Base-by-base conservation (phyloP, 1,140 invertebrate genomes). In the Drosophila kanapiae region DNA sequence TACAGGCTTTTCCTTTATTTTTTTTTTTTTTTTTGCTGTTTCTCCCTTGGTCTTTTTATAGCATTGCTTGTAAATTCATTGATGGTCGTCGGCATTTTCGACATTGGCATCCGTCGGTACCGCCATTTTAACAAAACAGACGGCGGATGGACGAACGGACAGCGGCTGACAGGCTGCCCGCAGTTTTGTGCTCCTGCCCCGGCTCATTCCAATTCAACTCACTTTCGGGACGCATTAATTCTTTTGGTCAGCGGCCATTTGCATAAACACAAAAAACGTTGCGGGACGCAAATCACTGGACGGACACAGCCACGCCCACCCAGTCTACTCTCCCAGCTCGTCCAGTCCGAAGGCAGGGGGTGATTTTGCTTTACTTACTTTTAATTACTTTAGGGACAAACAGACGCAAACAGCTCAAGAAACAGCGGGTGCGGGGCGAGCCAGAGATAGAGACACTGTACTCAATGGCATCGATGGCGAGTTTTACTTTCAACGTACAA, bases 381-480 rank as follows among this genome's bases (percentile, higher is more conserved):
- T 88, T 88, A 88, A 88, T 88, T 88, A 88, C 84, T 90, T 88
- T 84, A 81, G 84, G 84, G 84, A 88, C 82, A 86, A 77, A 74
- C 77, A 70, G 84, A 64, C 61, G 64, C 64, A 69, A 80, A 48
- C 61, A 63, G 76, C 74, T 69, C 40, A 48, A 57, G 62, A 40
- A 56, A 27, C 49, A 57, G 67, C 31, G 35, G 23, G 1, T 38
- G 23, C 16, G 29, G 53, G 51, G 29, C 27, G n/a, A 35, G 45
- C 35, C 23, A 16, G 56, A 13, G 72, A 51, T 35, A 56, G 51
- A 13, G 67, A 58, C 62, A 60, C 14, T 54, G 43, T 63, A 62
- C 57, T 70, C 38, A 40, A 56, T 56, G 49, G 37, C 47, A 59
- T 47, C 61, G 63, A 74, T 65, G 77, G 33, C 31, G 61, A 31